Evolutionary conservation across 2,888 invertebrate genomes (phyloP), one percentile per base, ranked within the genome.

Genomic region (Metopia argyrocephala): DNA sequence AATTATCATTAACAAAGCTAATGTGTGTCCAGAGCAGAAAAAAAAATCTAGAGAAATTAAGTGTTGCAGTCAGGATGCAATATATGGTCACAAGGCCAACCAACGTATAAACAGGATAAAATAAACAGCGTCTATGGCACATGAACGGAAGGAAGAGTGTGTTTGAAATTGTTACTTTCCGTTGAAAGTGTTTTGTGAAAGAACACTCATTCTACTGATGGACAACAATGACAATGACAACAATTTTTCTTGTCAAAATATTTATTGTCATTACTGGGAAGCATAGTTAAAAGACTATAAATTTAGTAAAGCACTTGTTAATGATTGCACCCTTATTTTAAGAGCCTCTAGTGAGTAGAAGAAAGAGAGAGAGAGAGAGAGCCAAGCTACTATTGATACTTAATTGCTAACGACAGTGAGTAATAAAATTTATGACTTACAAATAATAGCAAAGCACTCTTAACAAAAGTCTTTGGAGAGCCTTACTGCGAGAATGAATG

Each of bases 401-500:
- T 88, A 88, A 88, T 89, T 88, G 88, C 87, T 85, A 87, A 84
- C 88, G 87, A 85, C 88, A 88, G 87, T 86, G 84, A 86, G 89
- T 87, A 89, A 88, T 89, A 89, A 88, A 88, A 89, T 89, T 88
- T 88, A 89, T 88, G 88, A 86, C 89, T 88, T 89, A 88, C 88
- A 88, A 88, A 88, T 88, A 88, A 89, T 89, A 86, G 87, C 84
- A 85, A 86, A 86, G 45, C 25, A 69, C 56, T 56, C 66, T 66
- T 68, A 68, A 76, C 71, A 25, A 66, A 27, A 48, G 62, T 57
- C 31, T 31, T 31, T 31, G 7, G 2, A 31, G 12, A 6, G 12
- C 6, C 12, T 12, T 6, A 9, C 31, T 12, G 38, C 9, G 38
- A 15, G 12, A 12, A 66, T 75, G 74, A 78, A 74, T 81, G 78